These are phyloP conservation scores for Branchellion lobata DNA, from an alignment of 2,888 invertebrate species.

Conservation along the genomic window DNA sequence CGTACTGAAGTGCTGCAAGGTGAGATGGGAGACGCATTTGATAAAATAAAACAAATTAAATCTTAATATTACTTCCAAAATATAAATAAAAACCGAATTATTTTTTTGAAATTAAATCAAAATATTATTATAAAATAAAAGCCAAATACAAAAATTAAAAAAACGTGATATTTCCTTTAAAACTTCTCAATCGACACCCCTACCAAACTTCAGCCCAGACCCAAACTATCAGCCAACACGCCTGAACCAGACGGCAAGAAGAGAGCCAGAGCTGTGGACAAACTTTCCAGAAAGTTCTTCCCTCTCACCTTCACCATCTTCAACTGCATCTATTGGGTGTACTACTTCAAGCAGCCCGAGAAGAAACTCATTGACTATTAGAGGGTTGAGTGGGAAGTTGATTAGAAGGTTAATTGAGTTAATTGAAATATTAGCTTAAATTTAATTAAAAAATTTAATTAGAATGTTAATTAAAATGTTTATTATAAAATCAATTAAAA, in stretches of 20 bases:
- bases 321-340: constrained; percentile 52
- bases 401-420: too few relatives aligned
- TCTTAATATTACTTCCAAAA: neutral
- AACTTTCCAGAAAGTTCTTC: constrained; percentile 52
- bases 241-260: constrained; percentile 48
- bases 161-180: neutral
- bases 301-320: constrained; percentile 51
- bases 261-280: constrained; percentile 50
- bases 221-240: neutral
- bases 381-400: too few relatives aligned
- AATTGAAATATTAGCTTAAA: too few relatives aligned
- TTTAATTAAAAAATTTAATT: too few relatives aligned
- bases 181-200: neutral
- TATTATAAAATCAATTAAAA: too few relatives aligned
- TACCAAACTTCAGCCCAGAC: neutral
- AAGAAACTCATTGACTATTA: too few relatives aligned
- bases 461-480: too few relatives aligned
- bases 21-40: neutral
- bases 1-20: constrained; percentile 34
- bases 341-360: constrained; percentile 33
- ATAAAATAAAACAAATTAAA: neutral
- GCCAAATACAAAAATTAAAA: neutral
- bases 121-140: neutral
- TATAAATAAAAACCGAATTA: too few relatives aligned
- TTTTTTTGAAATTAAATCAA: too few relatives aligned